Percentiles rank a stretch among this genome's conserved stretches.
phyloP scores from a whole-genome alignment of 2,888 invertebrate genomes.

The Sipha maydis region DNA sequence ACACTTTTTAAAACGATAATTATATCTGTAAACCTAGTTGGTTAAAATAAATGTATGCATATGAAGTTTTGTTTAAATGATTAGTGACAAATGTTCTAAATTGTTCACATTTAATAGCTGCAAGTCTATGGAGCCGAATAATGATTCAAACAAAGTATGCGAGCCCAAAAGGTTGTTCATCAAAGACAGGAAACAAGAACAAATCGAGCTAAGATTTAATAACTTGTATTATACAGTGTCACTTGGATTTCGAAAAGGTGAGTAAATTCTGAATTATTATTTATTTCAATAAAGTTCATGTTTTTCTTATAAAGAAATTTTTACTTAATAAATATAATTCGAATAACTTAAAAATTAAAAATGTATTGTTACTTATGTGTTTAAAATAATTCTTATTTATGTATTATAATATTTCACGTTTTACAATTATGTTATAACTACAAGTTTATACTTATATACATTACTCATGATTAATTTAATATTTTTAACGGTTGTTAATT shows the following conservation, averaged over 20 bases:
- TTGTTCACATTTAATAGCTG: constrained; percentile 4
- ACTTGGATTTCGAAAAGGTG: constrained; percentile 80
- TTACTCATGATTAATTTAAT: too few species aligned
- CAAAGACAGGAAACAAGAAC: constrained; percentile 68
- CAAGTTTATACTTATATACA: too few species aligned
- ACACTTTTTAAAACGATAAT: constrained; percentile 1
- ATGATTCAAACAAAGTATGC: constrained; percentile 20
- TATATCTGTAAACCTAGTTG: too few species aligned
- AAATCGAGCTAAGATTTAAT: constrained; percentile 79
- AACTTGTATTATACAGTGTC: constrained; percentile 79
- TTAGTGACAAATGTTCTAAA: background rate
- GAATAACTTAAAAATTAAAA: too few species aligned
- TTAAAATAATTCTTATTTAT: background rate
- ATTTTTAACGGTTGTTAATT: too few species aligned
- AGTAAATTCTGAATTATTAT: constrained; percentile 64
- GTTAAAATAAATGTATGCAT: background rate
- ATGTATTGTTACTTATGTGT: too few species aligned
- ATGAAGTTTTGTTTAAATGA: background rate
- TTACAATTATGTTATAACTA: too few species aligned
- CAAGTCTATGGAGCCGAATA: constrained; percentile 44
- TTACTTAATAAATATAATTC: too few species aligned
- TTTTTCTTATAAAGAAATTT: background rate
- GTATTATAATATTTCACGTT: too few species aligned
- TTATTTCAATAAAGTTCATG: background rate
- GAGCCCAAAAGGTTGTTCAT: constrained; percentile 53